Base-by-base conservation (phyloP, 2,888 invertebrate species). In the Zygothrica quintamaculata region DNA sequence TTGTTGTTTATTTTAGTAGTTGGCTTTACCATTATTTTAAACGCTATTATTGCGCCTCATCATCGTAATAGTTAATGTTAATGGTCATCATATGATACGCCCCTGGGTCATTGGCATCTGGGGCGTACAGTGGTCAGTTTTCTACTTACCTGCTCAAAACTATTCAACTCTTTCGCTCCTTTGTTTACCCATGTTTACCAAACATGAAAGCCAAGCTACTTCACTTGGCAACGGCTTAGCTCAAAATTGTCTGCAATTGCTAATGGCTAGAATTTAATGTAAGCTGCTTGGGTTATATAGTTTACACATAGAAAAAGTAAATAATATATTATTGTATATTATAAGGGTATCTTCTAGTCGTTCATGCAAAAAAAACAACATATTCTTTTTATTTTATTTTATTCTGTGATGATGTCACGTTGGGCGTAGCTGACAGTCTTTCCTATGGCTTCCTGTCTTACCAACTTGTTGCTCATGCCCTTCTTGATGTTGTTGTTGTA, bases 1-100 rank as follows among this genome's bases (percentile, higher is more conserved):
- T 80, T 86, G 84, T 79, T 84, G 87, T 80, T 84, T 84, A 65
- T 59, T 59, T 69, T 60, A 65, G 40, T 72, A 74, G 62, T 85
- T 65, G 65, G 47, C 50, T 58, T 64, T 51, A 53, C 65, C 55
- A 86, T 84, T 86, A 80, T 61, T 65, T 64, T 84, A 79, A 80
- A 68, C 58, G 44, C 72, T 55, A 55, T 73, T 61, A 79, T 74
- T 67, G 56, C 64, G 62, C 65, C 46, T 48, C 65, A 65, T 59
- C 60, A 58, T 70, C 33, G 43, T 39, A 43, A 53, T 64, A 44
- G 34, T 47, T 74, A 53, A 46, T 65, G 42, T 15, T 31, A 62
- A 62, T 51, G 56, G 50, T 62, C 61, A 62, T 65, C 53, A 74
- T 67, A 76, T 65, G 1, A 9, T 82, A 76, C 80, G 80, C 68